Base-by-base conservation (phyloP, 2,113 vertebrate species). In the Grammomys dolichurus region DNA sequence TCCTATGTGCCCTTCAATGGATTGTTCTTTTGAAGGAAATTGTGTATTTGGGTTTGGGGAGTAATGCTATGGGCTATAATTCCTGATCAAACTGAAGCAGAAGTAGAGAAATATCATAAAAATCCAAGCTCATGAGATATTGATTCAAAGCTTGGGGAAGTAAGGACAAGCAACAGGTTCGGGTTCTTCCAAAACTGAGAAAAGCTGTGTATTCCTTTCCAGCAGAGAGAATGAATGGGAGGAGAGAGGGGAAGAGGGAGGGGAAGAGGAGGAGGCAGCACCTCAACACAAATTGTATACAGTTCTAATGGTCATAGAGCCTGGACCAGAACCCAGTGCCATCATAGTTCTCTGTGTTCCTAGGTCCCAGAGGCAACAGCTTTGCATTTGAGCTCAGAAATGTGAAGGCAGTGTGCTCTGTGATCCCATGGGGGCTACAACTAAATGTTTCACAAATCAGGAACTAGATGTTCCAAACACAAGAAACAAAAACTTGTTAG, bases 61-160 rank as follows among this genome's bases (percentile, higher is more conserved):
- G 11, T 82, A 36, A 48, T 10, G 4, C 24, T 58, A 6, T 43
- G 19, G 31, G 19, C 11, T 75, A 69, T 87, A 46, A 92, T 77
- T 95, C 60, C 76, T 90, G 51, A 26, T 77, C n/a, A 48, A 93
- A 95, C 20, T 51, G 22, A 94, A 96, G 31, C 13, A 92, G 28
- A 33, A 88, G 86, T 43, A 94, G 58, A 95, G 51, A 96, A 88
- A 77, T 65, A 26, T 81, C 65, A 88, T 60, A 92, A 96, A 96
- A 95, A 90, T 28, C 54, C 40, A 78, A 87, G 46, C 70, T 87
- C 28, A 43, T 89, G 51, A 8, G 2, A 92, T 87, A 90, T 2
- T 86, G 76, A 43, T 86, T 90, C 10, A 89, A 90, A 94, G 90
- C 67, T 33, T 46, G 58, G 13, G 40, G 54, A 7, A 36, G 20